A percentile compares a stretch with the other conserved stretches of the same genome.
Evolutionary conservation across 1,140 invertebrate species (phyloP).

Genomic region (Microplitis demolitor): DNA sequence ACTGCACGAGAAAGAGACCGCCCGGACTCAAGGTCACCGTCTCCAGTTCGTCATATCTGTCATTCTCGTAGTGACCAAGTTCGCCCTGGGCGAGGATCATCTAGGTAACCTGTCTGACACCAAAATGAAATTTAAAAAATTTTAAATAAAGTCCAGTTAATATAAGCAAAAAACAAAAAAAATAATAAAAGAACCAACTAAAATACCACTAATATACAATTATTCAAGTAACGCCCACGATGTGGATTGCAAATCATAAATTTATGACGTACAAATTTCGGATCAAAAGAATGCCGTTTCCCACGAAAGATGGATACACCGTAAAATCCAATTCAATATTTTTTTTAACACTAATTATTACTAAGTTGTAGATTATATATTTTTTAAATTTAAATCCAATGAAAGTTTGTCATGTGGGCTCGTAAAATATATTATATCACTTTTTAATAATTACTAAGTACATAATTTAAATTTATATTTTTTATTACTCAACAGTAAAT

Average conservation of each 20-base stretch:
- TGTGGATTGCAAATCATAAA: conserved; percentile 28
- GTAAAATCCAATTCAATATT: conserved; percentile 16
- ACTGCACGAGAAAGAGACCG: conserved; percentile 38
- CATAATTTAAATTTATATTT: neutral
- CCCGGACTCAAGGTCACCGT: conserved; percentile 46
- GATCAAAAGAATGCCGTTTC: conserved; percentile 16
- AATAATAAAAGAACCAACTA: neutral
- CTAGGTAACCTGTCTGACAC: conserved; percentile 42
- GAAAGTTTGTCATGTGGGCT: neutral
- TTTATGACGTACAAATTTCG: conserved; percentile 10
- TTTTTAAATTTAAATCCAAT: neutral
- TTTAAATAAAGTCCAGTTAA: conserved; percentile 17
- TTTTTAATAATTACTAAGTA: neutral
- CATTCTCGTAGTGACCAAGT: conserved; percentile 45
- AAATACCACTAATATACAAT: conserved; percentile 30
- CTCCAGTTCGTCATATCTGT: conserved; percentile 50
- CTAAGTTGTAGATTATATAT: neutral
- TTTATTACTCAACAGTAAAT: neutral
- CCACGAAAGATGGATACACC: conserved; percentile 7
- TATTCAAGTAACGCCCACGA: conserved; percentile 29
- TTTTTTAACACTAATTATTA: conserved; percentile 2
- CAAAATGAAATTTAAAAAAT: conserved; percentile 24
- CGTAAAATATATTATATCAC: neutral
- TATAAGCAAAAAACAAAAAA: neutral
- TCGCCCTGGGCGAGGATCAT: conserved; percentile 43